These are phyloP conservation scores for Drosophila neotestacea DNA, from an alignment of 2,888 invertebrate species.

Conservation along the genomic window DNA sequence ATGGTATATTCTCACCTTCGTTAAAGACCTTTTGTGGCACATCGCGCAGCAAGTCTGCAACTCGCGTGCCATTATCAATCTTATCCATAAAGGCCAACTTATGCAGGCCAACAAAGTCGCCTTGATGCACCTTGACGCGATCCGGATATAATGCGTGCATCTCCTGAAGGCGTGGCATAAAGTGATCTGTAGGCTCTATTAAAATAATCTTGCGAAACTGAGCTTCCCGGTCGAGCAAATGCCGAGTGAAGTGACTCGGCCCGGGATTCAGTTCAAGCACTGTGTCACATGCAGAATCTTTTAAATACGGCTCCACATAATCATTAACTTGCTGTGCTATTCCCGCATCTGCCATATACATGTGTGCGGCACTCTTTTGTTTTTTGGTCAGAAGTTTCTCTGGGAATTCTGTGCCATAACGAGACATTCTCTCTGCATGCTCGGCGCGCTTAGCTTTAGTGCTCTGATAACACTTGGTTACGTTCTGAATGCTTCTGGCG, in stretches of 20 bases:
- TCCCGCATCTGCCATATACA: slow-evolving; percentile 78
- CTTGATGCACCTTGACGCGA: slow-evolving; percentile 81
- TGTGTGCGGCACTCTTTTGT: slow-evolving; percentile 69
- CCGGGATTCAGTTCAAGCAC: slow-evolving; percentile 90
- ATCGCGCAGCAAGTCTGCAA: slow-evolving; percentile 86
- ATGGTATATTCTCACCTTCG: slow-evolving; percentile 84
- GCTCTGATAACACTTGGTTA: slow-evolving; percentile 31
- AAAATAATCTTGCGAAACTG: slow-evolving; percentile 86
- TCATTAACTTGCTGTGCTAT: slow-evolving; percentile 73
- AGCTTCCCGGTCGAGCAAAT: slow-evolving; percentile 86
- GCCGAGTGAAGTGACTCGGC: slow-evolving; percentile 87
- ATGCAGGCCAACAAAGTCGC: slow-evolving; percentile 88
- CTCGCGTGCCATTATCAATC: slow-evolving; percentile 86
- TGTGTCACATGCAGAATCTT: slow-evolving; percentile 59
- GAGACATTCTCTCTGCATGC: slow-evolving; percentile 47
- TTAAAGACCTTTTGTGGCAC: slow-evolving; percentile 85
- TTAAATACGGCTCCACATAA: slow-evolving; percentile 70
- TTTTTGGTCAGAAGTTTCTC: slow-evolving; percentile 80
- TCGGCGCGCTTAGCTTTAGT: slow-evolving; percentile 53
- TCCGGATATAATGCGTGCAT: slow-evolving; percentile 72
- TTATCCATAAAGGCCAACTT: slow-evolving; percentile 87
- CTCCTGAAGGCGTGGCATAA: slow-evolving; percentile 85
- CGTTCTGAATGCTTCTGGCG: slow-evolving; percentile 8
- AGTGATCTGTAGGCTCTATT: slow-evolving; percentile 87
- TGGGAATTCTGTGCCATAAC: slow-evolving; percentile 76